These are phyloP conservation scores for Corvus hawaiiensis DNA, from an alignment of 2,113 vertebrate species.

Conservation along the genomic window DNA sequence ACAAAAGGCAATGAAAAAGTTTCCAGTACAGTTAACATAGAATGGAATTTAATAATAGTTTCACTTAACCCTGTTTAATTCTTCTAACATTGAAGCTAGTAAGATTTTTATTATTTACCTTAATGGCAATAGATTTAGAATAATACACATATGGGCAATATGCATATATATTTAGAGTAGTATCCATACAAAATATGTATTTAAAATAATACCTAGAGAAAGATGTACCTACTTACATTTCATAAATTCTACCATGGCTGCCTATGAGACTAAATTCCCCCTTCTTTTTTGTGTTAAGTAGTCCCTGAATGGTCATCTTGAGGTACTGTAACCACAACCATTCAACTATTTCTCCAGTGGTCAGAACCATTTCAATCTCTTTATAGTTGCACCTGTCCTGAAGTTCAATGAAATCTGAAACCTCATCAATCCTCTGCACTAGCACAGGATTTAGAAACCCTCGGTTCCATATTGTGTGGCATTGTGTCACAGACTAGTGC, in stretches of 20 bases:
- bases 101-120: background rate
- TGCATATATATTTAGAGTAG: background rate
- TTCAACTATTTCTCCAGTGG: background rate
- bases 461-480: background rate
- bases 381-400: background rate
- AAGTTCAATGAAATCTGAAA: background rate
- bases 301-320: background rate
- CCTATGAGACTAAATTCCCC: background rate
- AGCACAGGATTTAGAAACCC: background rate
- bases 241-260: background rate
- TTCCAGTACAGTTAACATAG: background rate
- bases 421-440: background rate
- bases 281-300: background rate
- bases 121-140: background rate
- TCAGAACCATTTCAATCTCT: background rate
- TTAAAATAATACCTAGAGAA: background rate
- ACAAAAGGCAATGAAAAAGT: background rate
- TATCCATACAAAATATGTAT: background rate
- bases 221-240: background rate
- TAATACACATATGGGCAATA: background rate
- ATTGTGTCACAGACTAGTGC: background rate
- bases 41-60: background rate
- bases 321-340: background rate
- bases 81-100: background rate
- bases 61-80: background rate